Percentiles rank a stretch among this genome's conserved stretches.
Evolutionary conservation across 2,113 vertebrate genomes (phyloP).

Genomic region (Epinephelus lanceolatus): DNA sequence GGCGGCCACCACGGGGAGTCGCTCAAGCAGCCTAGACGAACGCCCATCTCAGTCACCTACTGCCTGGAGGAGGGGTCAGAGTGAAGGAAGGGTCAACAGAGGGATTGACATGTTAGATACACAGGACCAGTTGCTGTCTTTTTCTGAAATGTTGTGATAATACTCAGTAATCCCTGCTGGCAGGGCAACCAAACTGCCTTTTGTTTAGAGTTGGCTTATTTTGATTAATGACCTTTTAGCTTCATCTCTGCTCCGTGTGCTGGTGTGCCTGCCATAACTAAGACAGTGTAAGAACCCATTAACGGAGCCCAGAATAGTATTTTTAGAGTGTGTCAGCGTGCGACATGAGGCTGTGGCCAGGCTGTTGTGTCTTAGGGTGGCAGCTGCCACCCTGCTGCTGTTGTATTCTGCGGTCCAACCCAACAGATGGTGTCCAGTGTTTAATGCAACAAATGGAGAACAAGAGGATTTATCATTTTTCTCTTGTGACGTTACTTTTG

Average conservation of each 20-base stretch:
- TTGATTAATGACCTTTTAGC: conserved; percentile 60
- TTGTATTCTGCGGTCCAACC: conserved; percentile 58
- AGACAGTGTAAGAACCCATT: conserved; percentile 68
- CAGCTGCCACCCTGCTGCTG: conserved; percentile 77
- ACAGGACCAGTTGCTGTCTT: neutral
- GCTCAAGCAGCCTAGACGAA: conserved; percentile 87
- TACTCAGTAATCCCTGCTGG: conserved; percentile 38
- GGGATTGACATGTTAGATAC: conserved; percentile 35
- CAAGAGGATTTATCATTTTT: conserved; percentile 77
- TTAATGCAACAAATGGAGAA: conserved; percentile 83
- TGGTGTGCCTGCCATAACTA: conserved; percentile 5
- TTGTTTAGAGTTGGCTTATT: conserved; percentile 59
- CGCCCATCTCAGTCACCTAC: conserved; percentile 92
- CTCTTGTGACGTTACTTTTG: conserved; percentile 69
- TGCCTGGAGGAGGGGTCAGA: conserved; percentile 81
- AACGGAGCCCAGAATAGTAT: conserved; percentile 57
- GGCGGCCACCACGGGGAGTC: conserved; percentile 88
- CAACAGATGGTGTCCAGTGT: conserved; percentile 84
- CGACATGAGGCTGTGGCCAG: conserved; percentile 45
- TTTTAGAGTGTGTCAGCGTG: conserved; percentile 67
- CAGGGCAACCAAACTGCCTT: conserved; percentile 19
- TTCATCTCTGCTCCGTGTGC: conserved; percentile 40
- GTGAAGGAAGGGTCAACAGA: neutral
- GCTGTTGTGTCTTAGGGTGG: conserved; percentile 73
- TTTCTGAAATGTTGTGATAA: conserved; percentile 62